Base-by-base conservation (phyloP, 30 jellyfish, hydroid and myxozoan species). In the Aurelia coerulea region DNA sequence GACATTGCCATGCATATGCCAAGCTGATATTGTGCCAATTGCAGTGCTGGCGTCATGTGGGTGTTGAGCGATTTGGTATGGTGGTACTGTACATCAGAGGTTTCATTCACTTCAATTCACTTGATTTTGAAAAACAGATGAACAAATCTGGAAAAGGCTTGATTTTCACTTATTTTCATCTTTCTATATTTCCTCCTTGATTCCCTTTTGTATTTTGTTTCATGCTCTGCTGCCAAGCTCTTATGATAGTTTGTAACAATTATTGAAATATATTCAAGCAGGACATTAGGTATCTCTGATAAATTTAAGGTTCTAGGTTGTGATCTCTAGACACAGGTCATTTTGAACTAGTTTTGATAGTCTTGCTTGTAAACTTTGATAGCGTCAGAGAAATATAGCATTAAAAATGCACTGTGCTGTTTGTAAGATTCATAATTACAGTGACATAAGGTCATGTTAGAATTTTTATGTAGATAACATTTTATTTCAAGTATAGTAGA, bases 11-110 rank as follows among this genome's bases (percentile, higher is more conserved):
- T 82, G 62, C 91, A 81, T 81, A 82, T 81, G 91, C 91, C 91
- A 81, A 68, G 83, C 91, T 81, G 91, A 56, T 65, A 81, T 54
- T 81, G 76, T 68, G n/a, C 67, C 62, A 49, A 81, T 67, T 81
- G 93, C 93, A 65, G 93, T 84, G 51, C 74, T 83, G 92, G 92
- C 83, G 92, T 59, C 76, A 73, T 73, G 88, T 66, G 79, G 84
- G 62, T 86, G 75, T 8, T 74, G 83, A 84, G 31, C 50, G 60
- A 35, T 41, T 18, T 10, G 32, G 53, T 56, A n/a, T 41, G 65
- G 54, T 74, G 85, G 85, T 15, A 10, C 62, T 23, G 50, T 78
- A 32, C 52, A 65, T 17, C 49, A 13, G 33, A 50, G 85, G 85
- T 74, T 74, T 74, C 13, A 46, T 46, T 46, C 56, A 46, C 13